Percentiles rank a stretch among this genome's conserved stretches.
Conservation (phyloP, 64 coral and sea anemone genomes). For the Montipora cactus region DNA sequence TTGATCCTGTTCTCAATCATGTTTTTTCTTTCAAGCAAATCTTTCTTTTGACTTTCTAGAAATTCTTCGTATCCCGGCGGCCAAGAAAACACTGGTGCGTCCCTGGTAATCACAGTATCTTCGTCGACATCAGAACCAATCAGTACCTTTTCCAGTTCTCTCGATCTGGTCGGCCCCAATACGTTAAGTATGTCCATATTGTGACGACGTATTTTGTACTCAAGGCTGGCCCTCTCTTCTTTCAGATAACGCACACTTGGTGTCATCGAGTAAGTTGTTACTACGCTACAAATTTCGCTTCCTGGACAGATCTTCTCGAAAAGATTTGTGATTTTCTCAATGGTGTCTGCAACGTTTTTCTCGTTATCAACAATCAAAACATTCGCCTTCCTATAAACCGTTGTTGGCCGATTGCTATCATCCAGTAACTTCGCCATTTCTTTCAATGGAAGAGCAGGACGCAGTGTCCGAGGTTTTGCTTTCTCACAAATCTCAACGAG, state of each 20-base stretch:
- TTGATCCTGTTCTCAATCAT: no score
- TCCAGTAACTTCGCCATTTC: not conserved
- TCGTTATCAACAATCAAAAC: not conserved
- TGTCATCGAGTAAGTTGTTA: not conserved
- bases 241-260: no score
- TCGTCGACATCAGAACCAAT: no score
- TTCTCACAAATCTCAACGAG: conserved; percentile 7
- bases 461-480: conserved; percentile 14
- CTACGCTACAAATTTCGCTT: not conserved
- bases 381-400: not conserved
- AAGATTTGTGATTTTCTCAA: not conserved
- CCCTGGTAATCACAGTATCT: no score
- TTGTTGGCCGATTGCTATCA: not conserved
- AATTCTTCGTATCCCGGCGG: no score
- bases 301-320: not conserved
- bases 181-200: rapidly evolving
- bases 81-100: rapidly evolving
- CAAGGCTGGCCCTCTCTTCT: no score
- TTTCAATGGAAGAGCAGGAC: conserved; percentile 14
- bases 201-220: rapidly evolving
- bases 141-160: no score
- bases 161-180: rapidly evolving
- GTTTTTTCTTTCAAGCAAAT: no score
- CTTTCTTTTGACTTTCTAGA: no score
- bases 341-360: no score